phyloP scores from a whole-genome alignment of 2,888 invertebrate genomes.

The Zele albiditarsus region DNA sequence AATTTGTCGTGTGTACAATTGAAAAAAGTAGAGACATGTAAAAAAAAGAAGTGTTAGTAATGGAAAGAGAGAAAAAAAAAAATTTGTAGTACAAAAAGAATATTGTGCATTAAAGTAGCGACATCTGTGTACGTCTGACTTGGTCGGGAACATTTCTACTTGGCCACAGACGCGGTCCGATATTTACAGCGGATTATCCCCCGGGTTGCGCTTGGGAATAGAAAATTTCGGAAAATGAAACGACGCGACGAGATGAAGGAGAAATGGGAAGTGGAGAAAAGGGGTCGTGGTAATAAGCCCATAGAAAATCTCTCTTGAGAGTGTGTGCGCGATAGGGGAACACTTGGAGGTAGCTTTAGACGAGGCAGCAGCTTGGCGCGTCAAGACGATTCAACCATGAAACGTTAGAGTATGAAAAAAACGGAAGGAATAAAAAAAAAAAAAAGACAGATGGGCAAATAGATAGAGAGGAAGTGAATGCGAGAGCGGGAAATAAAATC shows the following conservation, averaged over 20 bases:
- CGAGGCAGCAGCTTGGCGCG: constrained; percentile 18
- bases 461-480: neutral
- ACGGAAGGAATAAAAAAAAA: neutral
- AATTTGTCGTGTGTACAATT: too few species aligned
- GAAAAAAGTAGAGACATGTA: neutral
- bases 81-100: neutral
- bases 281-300: constrained; percentile 30
- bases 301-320: constrained; percentile 18
- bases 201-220: constrained; percentile 13
- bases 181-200: constrained; percentile 30
- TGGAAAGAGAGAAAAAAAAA: neutral
- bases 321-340: neutral
- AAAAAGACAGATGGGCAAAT: constrained; percentile 1
- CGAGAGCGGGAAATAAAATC: neutral
- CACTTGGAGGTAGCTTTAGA: constrained; percentile 12
- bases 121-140: constrained; percentile 33
- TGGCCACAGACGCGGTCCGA: constrained; percentile 13
- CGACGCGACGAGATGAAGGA: neutral
- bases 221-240: constrained; percentile 30
- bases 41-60: neutral
- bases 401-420: constrained; percentile 13
- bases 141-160: constrained; percentile 25
- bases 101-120: constrained; percentile 13
- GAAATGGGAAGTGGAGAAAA: constrained; percentile 10
- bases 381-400: constrained; percentile 2